Base-by-base conservation (phyloP, 2,888 invertebrate species). In the Herminia tarsipennalis region DNA sequence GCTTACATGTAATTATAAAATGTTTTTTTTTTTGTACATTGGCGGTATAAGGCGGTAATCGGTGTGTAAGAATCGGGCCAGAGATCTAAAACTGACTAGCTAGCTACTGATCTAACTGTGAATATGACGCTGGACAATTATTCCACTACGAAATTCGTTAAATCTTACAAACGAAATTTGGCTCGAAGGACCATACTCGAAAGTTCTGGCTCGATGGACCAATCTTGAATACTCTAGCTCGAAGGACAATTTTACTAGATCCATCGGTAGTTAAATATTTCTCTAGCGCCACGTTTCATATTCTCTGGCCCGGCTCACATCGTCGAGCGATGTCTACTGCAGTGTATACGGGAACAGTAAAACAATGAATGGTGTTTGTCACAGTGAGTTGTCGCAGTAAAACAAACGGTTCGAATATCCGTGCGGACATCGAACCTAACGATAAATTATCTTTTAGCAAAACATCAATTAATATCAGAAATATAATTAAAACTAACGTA, bases 391-490 rank as follows among this genome's bases (percentile, higher is more conserved):
- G 54, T 64, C 46, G 50, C 45, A 56, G 51, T 59, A 48, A 61
- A 56, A 65, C 65, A 50, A 63, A 53, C 44, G 56, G 59, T 70
- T 61, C 61, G 68, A 73, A n/a, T 9, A 16, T 2, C 1, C 73
- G 34, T 63, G 70, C 76, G 70, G 61, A 66, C 76, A 68, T 72
- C 78, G 81, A 81, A 85, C 84, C 77, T 84, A 83, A 88, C 88
- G 81, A 89, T 87, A 87, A 88, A 87, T 87, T 76, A 86, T 88
- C 85, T 88, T 85, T 86, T 82, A 88, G 88, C 86, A 87, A 88
- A 89, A 90, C 89, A 88, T 89, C 82, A 87, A 88, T 86, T 86
- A 88, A 88, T 88, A 87, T 88, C 88, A 84, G 88, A 86, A 86
- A 88, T 88, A 88, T 88, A 86, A 89, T 88, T 88, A 88, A 88